Conservation (phyloP, 2,888 invertebrate species). For the Mesodorylaimus sp. region DNA sequence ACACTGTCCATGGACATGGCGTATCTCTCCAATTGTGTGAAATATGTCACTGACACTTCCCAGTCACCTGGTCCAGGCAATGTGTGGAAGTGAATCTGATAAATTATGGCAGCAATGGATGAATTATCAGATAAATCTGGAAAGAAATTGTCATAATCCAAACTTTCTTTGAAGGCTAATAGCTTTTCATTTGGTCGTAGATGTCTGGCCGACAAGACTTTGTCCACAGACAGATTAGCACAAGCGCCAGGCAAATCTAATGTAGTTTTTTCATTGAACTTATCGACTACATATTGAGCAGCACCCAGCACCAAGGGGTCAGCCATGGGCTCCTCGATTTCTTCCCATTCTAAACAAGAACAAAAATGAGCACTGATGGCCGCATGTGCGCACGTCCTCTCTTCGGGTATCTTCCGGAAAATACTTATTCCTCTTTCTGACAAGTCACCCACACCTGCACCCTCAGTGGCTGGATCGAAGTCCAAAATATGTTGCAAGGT, state of each 20-base stretch:
- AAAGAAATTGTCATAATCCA: slow-evolving; percentile 16
- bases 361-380: slow-evolving; percentile 10
- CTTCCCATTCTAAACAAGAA: slow-evolving; percentile 10
- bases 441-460: neutral
- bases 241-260: slow-evolving; percentile 11
- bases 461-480: neutral
- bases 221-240: slow-evolving; percentile 11
- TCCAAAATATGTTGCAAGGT: slow-evolving; percentile 14
- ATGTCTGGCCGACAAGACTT: slow-evolving; percentile 18
- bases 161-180: slow-evolving; percentile 16
- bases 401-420: slow-evolving; percentile 7
- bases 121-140: slow-evolving; percentile 12
- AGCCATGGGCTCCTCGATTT: slow-evolving; percentile 10
- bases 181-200: slow-evolving; percentile 17
- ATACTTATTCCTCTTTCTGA: neutral
- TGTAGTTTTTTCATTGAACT: slow-evolving; percentile 19
- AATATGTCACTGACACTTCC: slow-evolving; percentile 21
- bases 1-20: slow-evolving; percentile 19
- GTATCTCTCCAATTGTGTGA: slow-evolving; percentile 10
- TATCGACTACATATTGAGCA: slow-evolving; percentile 15
- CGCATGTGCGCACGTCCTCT: slow-evolving; percentile 9
- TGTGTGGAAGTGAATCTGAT: slow-evolving; percentile 20
- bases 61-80: slow-evolving; percentile 23
- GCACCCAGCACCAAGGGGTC: slow-evolving; percentile 13
- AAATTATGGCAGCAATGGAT: slow-evolving; percentile 15